phyloP scores from a whole-genome alignment of 2,888 invertebrate genomes.

The Acanthosepion esculentum region DNA sequence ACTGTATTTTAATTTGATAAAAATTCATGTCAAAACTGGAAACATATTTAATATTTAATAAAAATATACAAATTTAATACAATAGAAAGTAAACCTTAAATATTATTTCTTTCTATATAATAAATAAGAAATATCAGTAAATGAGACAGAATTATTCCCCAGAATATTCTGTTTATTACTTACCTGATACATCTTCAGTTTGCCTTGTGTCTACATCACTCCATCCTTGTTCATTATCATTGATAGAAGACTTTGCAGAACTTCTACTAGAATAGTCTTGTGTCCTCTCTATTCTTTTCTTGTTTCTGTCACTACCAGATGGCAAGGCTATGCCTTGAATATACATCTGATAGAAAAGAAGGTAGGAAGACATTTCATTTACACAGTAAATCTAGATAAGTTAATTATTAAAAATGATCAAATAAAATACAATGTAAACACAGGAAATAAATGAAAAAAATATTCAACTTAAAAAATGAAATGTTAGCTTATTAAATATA shows the following conservation, averaged over 20 bases:
- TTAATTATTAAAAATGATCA: too few species aligned
- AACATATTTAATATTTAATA: background rate
- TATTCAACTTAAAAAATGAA: too few species aligned
- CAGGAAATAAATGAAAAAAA: too few species aligned
- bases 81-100: background rate
- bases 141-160: background rate
- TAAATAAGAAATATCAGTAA: too few species aligned
- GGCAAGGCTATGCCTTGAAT: background rate
- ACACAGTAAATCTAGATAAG: too few species aligned
- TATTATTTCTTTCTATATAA: background rate
- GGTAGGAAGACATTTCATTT: background rate
- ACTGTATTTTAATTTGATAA: background rate
- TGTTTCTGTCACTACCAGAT: background rate
- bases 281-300: background rate
- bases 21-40: background rate
- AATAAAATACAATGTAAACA: too few species aligned
- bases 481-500: too few species aligned
- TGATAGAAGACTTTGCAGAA: background rate
- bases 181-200: background rate
- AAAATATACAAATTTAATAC: too few species aligned
- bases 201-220: background rate
- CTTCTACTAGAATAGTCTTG: slow-evolving; percentile 33
- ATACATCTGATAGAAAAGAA: background rate
- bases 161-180: background rate
- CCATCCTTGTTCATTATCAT: background rate